Evolutionary conservation across 2,797 vertebrate genomes (phyloP), one percentile per base, ranked within the genome.

Genomic region (Malurus leucopterus): DNA sequence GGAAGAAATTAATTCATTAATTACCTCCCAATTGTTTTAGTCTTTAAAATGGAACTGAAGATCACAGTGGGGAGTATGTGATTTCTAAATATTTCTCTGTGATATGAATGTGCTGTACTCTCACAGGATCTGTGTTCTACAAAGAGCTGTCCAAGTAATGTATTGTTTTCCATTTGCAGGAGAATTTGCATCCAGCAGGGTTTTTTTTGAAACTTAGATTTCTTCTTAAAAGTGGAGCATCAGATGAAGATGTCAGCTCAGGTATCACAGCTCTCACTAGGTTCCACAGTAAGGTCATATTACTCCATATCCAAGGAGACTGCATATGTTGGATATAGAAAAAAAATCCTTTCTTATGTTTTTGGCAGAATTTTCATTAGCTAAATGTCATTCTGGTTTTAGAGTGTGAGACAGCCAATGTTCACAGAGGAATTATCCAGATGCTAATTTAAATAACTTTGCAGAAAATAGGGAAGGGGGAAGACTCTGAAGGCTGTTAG

Each of bases 171-270:
- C 82, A 43, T 89, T 95, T 94, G 68, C 94, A 99, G 99, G 98
- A 98, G 93, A 91, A 95, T 88, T 88, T 97, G 65, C 97, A 97
- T 67, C 95, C 97, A 77, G 96, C 96, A 90, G 99, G 99, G 11
- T 79, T 98, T 94, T 98, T 97, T 96, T 93, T 99, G 93, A 98
- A 98, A 97, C 96, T 98, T 86, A 97, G 96, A 97, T 98, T 99
- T 91, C 97, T 99, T 91, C 94, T 99, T 96, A 98, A 91, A 96
- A 96, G 96, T 44, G 83, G 89, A 73, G 95, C 95, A 68, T 82
- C 96, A 74, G 98, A 99, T 90, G 96, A 97, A 95, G 95, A 96
- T 46, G 86, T 99, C 88, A 96, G 82, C 93, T 96, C 96, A 97
- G 98, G 99, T 99, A 95, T 95, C 23, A 54, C 22, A 75, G 23